Evolutionary conservation across 64 coral and sea anemone genomes (phyloP), one percentile per base, ranked within the genome.

Genomic region (Montipora foliosa): DNA sequence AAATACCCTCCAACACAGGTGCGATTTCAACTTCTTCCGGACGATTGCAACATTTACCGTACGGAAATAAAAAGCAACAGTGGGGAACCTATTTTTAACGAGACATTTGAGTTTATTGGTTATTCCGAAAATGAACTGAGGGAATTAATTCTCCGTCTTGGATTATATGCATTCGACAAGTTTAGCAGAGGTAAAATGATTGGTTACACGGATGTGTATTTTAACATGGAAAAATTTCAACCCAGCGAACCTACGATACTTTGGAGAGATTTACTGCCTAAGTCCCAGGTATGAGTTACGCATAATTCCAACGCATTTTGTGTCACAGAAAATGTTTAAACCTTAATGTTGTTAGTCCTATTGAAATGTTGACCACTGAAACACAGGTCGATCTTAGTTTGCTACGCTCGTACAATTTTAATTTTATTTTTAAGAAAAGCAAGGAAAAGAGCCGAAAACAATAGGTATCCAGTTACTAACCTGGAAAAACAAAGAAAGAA

Each of bases 91-190:
- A 97, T 97, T 64, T 97, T 91, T 78, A 97, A 97, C 82, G 95
- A 97, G 55, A 94, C 95, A 51, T 97, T 97, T n/a, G 95, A 97
- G 82, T 97, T 97, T 91, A 82, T 97, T 44, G 95, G 95, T 8
- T 97, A 97, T 82, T 97, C 95, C 0, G 81, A 93, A 68, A 75
- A 79, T 25, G 95, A 97, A 44, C 67, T 97, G 2, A 80, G 94
- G 75, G 76, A 91, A 44, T 74, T 97, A 9, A 94, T 92, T 74
- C 82, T 97, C 59, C 92, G 95, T 24, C 74, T 97, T 45, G 95
- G 95, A 5, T 75, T 97, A 10, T 97, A 91, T 20, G 82, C 92
- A 14, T 94, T 87, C 83, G 95, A 97, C 49, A 94, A 78, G 53
- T 97, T 97, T 44, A 97, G 95, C 78, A 81, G 93, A 79, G 95